Base-by-base conservation (phyloP, 2,113 vertebrate genomes). In the Oreochromis aureus region DNA sequence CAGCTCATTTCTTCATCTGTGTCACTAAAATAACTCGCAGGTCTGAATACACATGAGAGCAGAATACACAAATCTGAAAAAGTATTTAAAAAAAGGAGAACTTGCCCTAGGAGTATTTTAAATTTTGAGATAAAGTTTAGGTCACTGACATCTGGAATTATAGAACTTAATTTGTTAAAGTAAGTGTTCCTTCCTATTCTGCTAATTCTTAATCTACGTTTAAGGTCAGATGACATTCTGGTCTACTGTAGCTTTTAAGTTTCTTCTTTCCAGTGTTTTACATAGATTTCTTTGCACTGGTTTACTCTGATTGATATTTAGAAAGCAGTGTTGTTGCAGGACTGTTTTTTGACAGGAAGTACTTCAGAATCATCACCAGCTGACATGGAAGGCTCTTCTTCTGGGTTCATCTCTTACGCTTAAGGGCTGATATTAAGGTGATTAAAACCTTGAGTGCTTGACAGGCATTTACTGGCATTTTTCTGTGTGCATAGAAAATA, bases 1-100 rank as follows among this genome's bases (percentile, higher is more conserved):
- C 6, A 19, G 78, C 53, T 61, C 2, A 19, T 15, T 27, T 93
- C 87, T 22, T 90, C 90, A 82, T 93, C 88, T 6, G 89, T 89
- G 83, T 86, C 80, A 56, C 36, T 83, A 15, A 56, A 15, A 83
- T 81, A 80, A 58, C 18, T 80, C 2, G 11, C 36, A 46, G 24
- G 30, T 78, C 92, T 94, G 80, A 4, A 78, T 16, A 55, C 22
- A 59, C 10, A 89, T 41, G 51, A 80, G 86, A 53, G 18, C 46
- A 83, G 11, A 81, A 36, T 53, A 3, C 32, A 30, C 4, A 34
- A 10, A 24, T 61, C 9, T 32, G 9, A 32, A 27, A 80, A 36
- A 10, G 16, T 6, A 39, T 30, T 54, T 22, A 46, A 19, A 44
- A 15, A 11, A 51, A 44, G 41, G 36, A 39, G 36, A 39, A 4